phyloP scores from a whole-genome alignment of 37 sponge, comb jelly and placozoan genomes.

The Tethya wilhelma region DNA sequence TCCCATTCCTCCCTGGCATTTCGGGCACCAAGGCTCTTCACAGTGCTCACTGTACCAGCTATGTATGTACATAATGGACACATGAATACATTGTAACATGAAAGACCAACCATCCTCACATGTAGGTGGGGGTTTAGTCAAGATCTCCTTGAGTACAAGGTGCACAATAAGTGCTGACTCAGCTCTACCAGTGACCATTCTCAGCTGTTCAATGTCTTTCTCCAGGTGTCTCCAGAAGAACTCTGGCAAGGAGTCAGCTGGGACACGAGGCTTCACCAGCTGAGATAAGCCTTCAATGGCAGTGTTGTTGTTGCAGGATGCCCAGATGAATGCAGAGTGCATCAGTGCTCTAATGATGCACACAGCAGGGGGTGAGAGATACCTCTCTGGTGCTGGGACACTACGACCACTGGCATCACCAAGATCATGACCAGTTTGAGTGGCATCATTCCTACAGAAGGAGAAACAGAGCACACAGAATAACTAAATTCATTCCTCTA shows the following conservation, averaged over 20 bases:
- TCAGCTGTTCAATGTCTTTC: slow-evolving; percentile 56
- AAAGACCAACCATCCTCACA: slow-evolving; percentile 1
- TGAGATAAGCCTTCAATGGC: slow-evolving; percentile 16
- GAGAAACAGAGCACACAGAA: not conserved
- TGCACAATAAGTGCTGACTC: slow-evolving; percentile 67
- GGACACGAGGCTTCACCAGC: slow-evolving; percentile 20
- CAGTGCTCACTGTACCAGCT: not conserved
- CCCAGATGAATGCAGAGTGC: slow-evolving; percentile 74
- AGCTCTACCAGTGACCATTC: slow-evolving; percentile 18
- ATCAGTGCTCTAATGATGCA: slow-evolving; percentile 73
- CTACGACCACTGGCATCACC: slow-evolving; percentile 35
- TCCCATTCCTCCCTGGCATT: slow-evolving; percentile 56
- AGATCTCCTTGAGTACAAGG: slow-evolving; percentile 50
- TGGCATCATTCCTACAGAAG: slow-evolving; percentile 48
- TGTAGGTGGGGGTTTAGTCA: slow-evolving; percentile 5
- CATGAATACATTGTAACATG: not conserved
- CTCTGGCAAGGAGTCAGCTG: slow-evolving; percentile 26
- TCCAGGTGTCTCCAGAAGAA: slow-evolving; percentile 81
- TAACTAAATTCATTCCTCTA: slow-evolving; percentile 5
- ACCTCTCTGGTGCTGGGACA: slow-evolving; percentile 56
- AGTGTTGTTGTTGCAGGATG: slow-evolving; percentile 27
- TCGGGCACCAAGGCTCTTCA: slow-evolving; percentile 8
- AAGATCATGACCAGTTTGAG: slow-evolving; percentile 68
- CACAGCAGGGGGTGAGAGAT: slow-evolving; percentile 49
- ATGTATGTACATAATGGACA: not conserved